Base-by-base conservation (phyloP, 2,797 vertebrate genomes). In the Danio kyathit region DNA sequence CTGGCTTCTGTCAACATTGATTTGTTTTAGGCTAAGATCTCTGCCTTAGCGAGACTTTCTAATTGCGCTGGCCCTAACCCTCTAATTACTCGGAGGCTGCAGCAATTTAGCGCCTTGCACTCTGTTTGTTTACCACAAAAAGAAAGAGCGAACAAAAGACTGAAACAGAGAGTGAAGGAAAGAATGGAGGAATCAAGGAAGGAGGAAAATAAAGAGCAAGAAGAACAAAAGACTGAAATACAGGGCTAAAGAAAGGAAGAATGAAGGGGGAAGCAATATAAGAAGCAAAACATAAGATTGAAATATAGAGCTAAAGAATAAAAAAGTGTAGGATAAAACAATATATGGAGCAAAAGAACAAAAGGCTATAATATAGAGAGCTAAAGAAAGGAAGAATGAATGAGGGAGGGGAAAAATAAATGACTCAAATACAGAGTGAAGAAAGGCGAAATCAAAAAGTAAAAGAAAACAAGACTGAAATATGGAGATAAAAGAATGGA, bases 1-100 rank as follows among this genome's bases (percentile, higher is more conserved):
- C 87, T 88, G 87, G 87, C 86, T 89, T 89, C 90, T 85, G 88
- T 92, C 93, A 76, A 77, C 89, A 93, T 91, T 91, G 91, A 94
- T 94, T 93, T 92, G 89, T 84, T 88, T 84, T 60, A 82, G 84
- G 87, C 84, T 60, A 82, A 88, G 85, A 86, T 90, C 87, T 89
- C 86, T 81, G 85, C 83, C 70, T 88, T 87, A 87, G 76, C 44
- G 81, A 79, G 87, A 88, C 87, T 85, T 87, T 88, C 88, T 92
- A 92, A 93, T 90, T 91, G 88, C 88, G 82, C 89, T 87, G 74
- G 65, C 76, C 84, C 81, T 89, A 91, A 93, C 90, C 92, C 78
- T 11, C 86, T 93, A 93, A 94, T 94, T 91, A 93, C 89, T 91
- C 86, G 76, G 83, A 87, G 81, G 85, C 89, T 86, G 82, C 74